Evolutionary conservation across 2,113 vertebrate genomes (phyloP).

Genomic region (Pterophyllum scalare): DNA sequence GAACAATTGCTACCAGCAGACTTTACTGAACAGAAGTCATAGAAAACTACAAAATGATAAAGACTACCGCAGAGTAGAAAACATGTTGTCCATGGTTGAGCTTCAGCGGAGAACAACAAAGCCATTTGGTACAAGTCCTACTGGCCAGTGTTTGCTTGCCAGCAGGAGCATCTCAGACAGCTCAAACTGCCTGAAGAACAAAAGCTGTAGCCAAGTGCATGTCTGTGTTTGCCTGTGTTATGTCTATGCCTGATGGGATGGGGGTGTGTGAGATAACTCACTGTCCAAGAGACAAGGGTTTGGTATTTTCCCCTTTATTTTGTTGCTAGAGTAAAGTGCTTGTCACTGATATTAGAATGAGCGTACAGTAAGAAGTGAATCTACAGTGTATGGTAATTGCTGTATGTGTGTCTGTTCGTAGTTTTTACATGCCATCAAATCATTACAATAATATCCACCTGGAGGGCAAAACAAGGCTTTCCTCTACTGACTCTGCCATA

Average conservation of each 20-base stretch:
- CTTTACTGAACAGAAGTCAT: slow-evolving; percentile 17
- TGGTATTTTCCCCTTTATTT: background rate
- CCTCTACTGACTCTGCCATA: background rate
- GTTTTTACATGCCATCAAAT: background rate
- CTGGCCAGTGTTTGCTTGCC: slow-evolving; percentile 27
- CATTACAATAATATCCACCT: background rate
- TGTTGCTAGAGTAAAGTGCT: background rate
- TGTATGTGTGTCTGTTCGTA: background rate
- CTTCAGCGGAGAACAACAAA: slow-evolving; percentile 27
- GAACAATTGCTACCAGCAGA: slow-evolving; percentile 11
- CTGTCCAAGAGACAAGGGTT: background rate
- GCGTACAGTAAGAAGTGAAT: background rate
- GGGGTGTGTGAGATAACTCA: background rate
- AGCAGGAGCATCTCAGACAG: slow-evolving; percentile 32
- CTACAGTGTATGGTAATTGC: background rate
- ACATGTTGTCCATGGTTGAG: slow-evolving; percentile 22
- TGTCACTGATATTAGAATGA: background rate
- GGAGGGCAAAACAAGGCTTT: background rate
- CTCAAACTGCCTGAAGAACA: slow-evolving; percentile 30
- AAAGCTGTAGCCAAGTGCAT: slow-evolving; percentile 22
- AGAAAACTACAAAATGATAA: slow-evolving; percentile 18
- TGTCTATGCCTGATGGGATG: slow-evolving; percentile 16
- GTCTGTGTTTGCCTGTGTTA: slow-evolving; percentile 18
- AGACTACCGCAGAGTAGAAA: slow-evolving; percentile 21
- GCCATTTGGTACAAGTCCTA: slow-evolving; percentile 37